phyloP scores from a whole-genome alignment of 2,113 vertebrate species.

The Phaethornis superciliosus region DNA sequence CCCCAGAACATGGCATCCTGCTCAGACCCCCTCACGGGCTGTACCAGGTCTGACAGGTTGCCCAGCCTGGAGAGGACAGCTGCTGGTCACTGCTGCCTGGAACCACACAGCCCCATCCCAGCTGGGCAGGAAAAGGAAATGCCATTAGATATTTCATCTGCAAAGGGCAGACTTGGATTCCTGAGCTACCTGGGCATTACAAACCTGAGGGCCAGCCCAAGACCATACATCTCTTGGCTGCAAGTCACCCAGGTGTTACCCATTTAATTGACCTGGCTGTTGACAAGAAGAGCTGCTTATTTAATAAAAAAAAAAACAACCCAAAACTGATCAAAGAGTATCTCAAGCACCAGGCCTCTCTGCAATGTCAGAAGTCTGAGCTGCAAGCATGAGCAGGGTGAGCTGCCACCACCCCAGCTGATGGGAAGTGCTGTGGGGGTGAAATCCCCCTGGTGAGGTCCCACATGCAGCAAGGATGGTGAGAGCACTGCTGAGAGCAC shows the following conservation, averaged over 20 bases:
- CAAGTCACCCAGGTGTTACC: neutral
- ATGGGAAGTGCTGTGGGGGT: neutral
- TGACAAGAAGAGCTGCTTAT: neutral
- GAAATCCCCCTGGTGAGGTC: neutral
- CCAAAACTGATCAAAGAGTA: neutral
- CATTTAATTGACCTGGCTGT: neutral
- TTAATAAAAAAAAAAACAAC: neutral
- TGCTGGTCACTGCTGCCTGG: neutral
- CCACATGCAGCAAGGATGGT: neutral
- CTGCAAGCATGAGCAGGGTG: no score
- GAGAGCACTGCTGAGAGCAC: accelerated
- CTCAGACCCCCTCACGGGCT: no score
- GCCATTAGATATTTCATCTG: neutral
- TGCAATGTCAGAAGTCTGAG: accelerated
- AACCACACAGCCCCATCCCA: neutral
- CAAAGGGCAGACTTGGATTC: neutral
- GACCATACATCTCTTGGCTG: accelerated
- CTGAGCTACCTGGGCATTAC: neutral
- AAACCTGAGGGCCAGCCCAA: neutral
- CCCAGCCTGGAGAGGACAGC: neutral
- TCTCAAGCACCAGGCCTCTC: neutral
- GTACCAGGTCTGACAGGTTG: accelerated
- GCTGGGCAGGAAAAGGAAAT: neutral
- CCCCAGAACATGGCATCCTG: neutral
- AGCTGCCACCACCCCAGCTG: neutral